phyloP scores from a whole-genome alignment of 1,140 invertebrate genomes.

The Microplitis mediator region DNA sequence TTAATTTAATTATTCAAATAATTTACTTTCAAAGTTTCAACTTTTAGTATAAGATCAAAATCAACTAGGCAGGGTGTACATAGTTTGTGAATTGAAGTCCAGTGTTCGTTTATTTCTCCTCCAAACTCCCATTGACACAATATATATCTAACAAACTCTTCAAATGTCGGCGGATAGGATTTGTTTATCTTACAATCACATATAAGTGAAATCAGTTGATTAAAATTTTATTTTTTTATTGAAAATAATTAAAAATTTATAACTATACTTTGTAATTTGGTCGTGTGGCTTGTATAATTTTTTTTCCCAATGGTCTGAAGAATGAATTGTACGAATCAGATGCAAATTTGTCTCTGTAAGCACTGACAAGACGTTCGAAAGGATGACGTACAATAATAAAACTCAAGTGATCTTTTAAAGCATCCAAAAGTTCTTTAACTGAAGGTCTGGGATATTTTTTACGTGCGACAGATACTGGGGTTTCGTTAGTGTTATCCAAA shows the following conservation, averaged over 20 bases:
- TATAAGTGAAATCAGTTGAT: too few species aligned
- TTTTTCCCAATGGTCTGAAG: too few species aligned
- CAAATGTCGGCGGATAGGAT: background rate
- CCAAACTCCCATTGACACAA: background rate
- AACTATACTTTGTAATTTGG: background rate
- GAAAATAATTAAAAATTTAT: too few species aligned
- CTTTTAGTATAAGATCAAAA: background rate
- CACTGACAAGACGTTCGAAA: constrained; percentile 84
- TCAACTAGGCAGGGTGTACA: background rate
- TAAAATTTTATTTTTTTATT: too few species aligned
- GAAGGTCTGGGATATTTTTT: constrained; percentile 77
- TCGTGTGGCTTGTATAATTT: background rate
- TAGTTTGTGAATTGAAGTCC: background rate
- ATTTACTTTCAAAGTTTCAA: background rate
- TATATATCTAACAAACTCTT: background rate
- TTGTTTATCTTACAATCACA: too few species aligned
- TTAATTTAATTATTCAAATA: background rate
- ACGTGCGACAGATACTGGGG: constrained; percentile 77
- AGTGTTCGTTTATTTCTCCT: background rate
- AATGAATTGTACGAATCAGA: too few species aligned
- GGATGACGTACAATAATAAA: constrained; percentile 90
- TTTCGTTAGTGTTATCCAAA: constrained; percentile 74
- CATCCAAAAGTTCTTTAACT: constrained; percentile 68
- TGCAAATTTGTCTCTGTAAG: constrained; percentile 85
- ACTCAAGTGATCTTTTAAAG: constrained; percentile 72